A percentile compares a stretch with the other conserved stretches of the same genome.
Conservation (phyloP, 1,140 invertebrate genomes). For the Drosophila aff. region DNA sequence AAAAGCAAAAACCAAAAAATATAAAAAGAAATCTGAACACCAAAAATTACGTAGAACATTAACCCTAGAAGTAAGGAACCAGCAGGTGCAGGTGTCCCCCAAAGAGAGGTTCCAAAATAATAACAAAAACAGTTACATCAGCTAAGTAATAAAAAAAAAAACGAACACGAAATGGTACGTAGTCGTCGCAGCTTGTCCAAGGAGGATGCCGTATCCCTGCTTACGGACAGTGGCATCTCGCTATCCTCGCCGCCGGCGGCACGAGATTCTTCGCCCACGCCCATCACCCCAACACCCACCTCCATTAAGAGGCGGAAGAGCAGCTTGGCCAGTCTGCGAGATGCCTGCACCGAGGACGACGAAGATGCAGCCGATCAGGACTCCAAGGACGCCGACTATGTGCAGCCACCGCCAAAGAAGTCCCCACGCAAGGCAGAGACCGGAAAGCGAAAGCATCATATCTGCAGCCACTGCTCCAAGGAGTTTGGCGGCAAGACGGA, state of each 20-base stretch:
- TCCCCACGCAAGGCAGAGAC: slow-evolving; percentile 50
- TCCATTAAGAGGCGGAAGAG: slow-evolving; percentile 62
- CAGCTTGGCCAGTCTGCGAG: slow-evolving; percentile 59
- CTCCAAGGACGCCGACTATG: slow-evolving; percentile 50
- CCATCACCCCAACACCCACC: neutral
- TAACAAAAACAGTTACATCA: slow-evolving; percentile 18
- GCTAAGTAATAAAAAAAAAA: slow-evolving; percentile 15
- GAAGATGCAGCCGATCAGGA: slow-evolving; percentile 50
- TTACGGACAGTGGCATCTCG: slow-evolving; percentile 79
- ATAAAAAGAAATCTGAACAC: slow-evolving; percentile 33
- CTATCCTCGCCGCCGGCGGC: slow-evolving; percentile 76
- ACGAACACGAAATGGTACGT: slow-evolving; percentile 68
- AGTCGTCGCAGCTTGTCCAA: slow-evolving; percentile 80
- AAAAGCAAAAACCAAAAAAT: slow-evolving; percentile 31
- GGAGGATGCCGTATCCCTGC: slow-evolving; percentile 72
- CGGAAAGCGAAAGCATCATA: slow-evolving; percentile 62
- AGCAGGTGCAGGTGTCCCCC: slow-evolving; percentile 65
- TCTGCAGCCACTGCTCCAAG: slow-evolving; percentile 86
- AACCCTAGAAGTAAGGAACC: slow-evolving; percentile 56
- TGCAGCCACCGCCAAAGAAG: slow-evolving; percentile 63
- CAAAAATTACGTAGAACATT: slow-evolving; percentile 37
- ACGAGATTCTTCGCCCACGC: slow-evolving; percentile 44
- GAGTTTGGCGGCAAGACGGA: slow-evolving; percentile 86
- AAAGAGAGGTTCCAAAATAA: slow-evolving; percentile 21
- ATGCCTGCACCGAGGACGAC: slow-evolving; percentile 42